Percentiles rank a stretch among this genome's conserved stretches.
Evolutionary conservation across 1,140 invertebrate genomes (phyloP).

Genomic region (Caerostris extrusa): DNA sequence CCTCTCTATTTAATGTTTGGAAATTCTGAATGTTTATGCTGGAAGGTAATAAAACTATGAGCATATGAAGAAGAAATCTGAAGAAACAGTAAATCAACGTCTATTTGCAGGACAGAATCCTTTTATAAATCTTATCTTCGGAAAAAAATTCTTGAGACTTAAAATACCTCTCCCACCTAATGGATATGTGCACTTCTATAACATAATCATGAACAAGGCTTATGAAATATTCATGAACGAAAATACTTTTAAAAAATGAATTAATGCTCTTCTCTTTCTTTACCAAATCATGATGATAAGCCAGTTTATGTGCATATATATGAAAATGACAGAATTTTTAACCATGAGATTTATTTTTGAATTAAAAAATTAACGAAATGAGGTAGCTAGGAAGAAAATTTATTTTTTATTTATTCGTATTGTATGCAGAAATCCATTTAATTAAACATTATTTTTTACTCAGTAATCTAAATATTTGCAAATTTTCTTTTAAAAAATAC

Average conservation of each 20-base stretch:
- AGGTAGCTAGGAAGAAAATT: not conserved
- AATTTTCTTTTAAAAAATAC: too few relatives aligned
- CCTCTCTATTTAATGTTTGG: not conserved
- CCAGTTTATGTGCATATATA: not conserved
- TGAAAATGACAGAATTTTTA: not conserved
- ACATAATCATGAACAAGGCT: not conserved
- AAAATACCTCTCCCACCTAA: not conserved
- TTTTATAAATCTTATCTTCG: not conserved
- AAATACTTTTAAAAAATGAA: slow-evolving; percentile 11
- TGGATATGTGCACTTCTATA: not conserved
- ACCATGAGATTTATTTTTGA: not conserved
- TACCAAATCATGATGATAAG: not conserved
- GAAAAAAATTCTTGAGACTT: not conserved
- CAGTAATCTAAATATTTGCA: too few relatives aligned
- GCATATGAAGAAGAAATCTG: not conserved
- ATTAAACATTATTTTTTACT: too few relatives aligned
- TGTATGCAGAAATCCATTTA: too few relatives aligned
- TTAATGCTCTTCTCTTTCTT: not conserved
- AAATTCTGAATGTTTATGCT: not conserved
- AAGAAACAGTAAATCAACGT: not conserved
- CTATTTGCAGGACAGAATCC: not conserved
- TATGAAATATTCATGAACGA: slow-evolving; percentile 11
- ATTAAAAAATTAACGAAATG: not conserved
- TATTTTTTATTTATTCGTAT: too few relatives aligned
- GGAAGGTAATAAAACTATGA: not conserved